phyloP scores from a whole-genome alignment of 2,113 vertebrate genomes.

The Prinia subflava region DNA sequence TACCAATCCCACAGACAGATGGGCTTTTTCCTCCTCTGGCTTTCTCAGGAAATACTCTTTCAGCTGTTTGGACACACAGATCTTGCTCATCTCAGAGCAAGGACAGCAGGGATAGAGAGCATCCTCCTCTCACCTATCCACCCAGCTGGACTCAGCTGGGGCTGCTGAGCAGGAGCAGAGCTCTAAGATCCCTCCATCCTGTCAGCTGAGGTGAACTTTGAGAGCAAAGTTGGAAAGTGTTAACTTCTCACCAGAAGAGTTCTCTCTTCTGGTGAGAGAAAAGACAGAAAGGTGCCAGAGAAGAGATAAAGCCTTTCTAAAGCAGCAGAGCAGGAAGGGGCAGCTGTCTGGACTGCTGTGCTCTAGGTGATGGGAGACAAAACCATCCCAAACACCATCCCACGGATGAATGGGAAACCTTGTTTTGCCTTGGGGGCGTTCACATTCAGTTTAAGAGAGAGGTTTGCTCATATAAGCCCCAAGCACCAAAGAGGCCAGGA shows the following conservation, averaged over 20 bases:
- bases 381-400: neutral
- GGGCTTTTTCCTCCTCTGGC: neutral
- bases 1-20: neutral
- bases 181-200: neutral
- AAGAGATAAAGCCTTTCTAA: neutral
- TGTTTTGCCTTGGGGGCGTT: neutral
- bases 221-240: neutral
- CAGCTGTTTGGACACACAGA: neutral
- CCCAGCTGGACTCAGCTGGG: neutral
- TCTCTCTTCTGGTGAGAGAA: neutral
- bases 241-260: no score
- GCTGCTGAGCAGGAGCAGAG: neutral
- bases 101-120: neutral
- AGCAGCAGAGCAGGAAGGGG: neutral
- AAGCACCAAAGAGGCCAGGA: neutral
- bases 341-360: neutral
- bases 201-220: neutral
- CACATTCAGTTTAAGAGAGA: neutral
- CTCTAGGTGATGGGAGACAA: neutral
- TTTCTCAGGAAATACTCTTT: neutral
- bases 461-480: neutral
- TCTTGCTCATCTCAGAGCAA: neutral
- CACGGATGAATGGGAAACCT: neutral
- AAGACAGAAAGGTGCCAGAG: neutral
- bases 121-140: neutral